Evolutionary conservation across 2,888 invertebrate species (phyloP).

Genomic region (Drosophila maculinotata): DNA sequence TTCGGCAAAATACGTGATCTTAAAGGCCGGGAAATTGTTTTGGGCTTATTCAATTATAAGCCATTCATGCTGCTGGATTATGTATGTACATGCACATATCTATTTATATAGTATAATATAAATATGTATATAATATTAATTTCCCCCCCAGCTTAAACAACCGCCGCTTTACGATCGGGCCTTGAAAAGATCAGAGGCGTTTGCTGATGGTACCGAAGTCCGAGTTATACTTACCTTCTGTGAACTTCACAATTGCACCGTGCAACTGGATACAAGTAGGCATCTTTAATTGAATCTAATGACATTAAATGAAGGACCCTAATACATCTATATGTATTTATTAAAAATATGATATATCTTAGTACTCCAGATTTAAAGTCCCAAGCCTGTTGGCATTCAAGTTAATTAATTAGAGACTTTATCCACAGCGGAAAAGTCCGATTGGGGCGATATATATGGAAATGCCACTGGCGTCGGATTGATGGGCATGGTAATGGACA

Average conservation of each 20-base stretch:
- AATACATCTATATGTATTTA: too few species aligned
- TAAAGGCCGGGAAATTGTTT: constrained; percentile 74
- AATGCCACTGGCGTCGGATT: constrained; percentile 89
- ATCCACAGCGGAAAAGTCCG: constrained; percentile 61
- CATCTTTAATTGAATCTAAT: constrained; percentile 3
- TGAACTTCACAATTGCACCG: constrained; percentile 85
- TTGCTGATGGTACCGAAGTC: constrained; percentile 87
- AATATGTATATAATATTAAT: too few species aligned
- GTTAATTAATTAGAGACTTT: background rate
- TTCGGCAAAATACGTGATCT: constrained; percentile 70
- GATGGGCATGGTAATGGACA: constrained; percentile 87
- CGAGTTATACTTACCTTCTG: constrained; percentile 83
- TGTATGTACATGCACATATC: too few species aligned
- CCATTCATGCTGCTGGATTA: constrained; percentile 80
- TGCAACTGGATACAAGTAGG: constrained; percentile 82
- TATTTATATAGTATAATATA: too few species aligned
- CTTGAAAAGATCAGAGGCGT: constrained; percentile 40
- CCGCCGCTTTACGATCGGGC: constrained; percentile 60
- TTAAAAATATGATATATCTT: too few species aligned
- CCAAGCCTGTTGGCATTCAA: too few species aligned
- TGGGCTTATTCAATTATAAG: constrained; percentile 79
- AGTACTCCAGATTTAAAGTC: too few species aligned
- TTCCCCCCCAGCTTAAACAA: constrained; percentile 40
- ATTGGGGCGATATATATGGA: constrained; percentile 89
- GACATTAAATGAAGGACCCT: too few species aligned